Evolutionary conservation across 2,113 vertebrate genomes (phyloP).

Genomic region (Apus apus): DNA sequence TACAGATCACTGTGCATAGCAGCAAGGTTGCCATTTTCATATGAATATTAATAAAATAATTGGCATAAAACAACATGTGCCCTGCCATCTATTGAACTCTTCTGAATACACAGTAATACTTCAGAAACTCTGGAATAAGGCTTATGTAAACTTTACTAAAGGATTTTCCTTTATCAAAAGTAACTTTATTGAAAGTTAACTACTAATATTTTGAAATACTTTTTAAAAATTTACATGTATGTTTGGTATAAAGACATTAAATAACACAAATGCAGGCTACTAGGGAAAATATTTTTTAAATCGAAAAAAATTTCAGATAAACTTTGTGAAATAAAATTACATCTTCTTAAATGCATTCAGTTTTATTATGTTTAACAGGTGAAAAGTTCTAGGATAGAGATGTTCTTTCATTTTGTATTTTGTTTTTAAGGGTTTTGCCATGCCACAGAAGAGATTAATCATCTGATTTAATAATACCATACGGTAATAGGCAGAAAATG

Average conservation of each 20-base stretch:
- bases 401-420: neutral
- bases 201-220: neutral
- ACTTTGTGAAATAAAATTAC: neutral
- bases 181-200: neutral
- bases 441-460: neutral
- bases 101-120: neutral
- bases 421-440: neutral
- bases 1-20: neutral
- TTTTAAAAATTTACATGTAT: neutral
- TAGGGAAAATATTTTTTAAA: neutral
- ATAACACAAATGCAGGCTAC: neutral
- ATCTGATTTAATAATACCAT: neutral
- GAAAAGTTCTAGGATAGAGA: neutral
- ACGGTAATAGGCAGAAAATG: conserved; percentile 28
- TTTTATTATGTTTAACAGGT: neutral
- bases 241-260: neutral
- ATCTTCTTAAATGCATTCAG: neutral
- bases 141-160: neutral
- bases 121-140: neutral
- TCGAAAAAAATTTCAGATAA: neutral
- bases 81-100: neutral
- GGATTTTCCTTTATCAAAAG: neutral
- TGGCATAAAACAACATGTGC: neutral
- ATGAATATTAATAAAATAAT: neutral
- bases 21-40: neutral